phyloP scores from a whole-genome alignment of 2,113 vertebrate species.

The Leptobrachium ailaonicum region DNA sequence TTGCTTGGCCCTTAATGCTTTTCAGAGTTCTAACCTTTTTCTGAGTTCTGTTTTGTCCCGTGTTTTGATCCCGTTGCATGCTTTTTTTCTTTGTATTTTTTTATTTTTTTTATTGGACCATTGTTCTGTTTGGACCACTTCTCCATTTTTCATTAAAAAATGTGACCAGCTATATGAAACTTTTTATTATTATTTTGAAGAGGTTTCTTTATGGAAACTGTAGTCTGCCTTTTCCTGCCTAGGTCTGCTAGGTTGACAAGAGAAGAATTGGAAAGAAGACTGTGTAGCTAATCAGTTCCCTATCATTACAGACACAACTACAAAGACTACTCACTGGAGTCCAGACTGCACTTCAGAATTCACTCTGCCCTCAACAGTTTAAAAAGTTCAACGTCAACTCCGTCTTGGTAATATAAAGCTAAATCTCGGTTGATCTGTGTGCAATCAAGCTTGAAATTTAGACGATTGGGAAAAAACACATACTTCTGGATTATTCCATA shows the following conservation, averaged over 20 bases:
- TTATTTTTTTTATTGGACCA: too few species aligned
- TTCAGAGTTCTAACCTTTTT: too few species aligned
- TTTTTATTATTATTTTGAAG: neutral
- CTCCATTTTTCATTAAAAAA: too few species aligned
- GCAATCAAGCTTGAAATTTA: too few species aligned
- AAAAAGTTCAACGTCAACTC: conserved; percentile 73
- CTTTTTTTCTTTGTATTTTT: too few species aligned
- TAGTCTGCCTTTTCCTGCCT: neutral
- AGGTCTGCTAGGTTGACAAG: neutral
- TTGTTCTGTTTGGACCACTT: too few species aligned
- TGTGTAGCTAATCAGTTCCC: neutral
- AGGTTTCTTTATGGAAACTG: neutral
- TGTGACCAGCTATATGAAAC: neutral
- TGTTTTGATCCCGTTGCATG: too few species aligned
- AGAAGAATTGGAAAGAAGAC: neutral
- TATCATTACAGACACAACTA: conserved; percentile 77
- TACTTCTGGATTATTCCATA: too few species aligned
- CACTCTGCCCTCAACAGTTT: conserved; percentile 85
- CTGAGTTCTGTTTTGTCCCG: too few species aligned
- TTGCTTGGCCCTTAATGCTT: too few species aligned
- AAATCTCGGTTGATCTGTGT: too few species aligned
- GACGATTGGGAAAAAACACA: too few species aligned
- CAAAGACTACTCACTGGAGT: conserved; percentile 92
- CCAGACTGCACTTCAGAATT: conserved; percentile 89
- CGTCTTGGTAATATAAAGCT: conserved; percentile 43